phyloP scores from a whole-genome alignment of 2,888 invertebrate genomes.

The Iphiclides podalirius region DNA sequence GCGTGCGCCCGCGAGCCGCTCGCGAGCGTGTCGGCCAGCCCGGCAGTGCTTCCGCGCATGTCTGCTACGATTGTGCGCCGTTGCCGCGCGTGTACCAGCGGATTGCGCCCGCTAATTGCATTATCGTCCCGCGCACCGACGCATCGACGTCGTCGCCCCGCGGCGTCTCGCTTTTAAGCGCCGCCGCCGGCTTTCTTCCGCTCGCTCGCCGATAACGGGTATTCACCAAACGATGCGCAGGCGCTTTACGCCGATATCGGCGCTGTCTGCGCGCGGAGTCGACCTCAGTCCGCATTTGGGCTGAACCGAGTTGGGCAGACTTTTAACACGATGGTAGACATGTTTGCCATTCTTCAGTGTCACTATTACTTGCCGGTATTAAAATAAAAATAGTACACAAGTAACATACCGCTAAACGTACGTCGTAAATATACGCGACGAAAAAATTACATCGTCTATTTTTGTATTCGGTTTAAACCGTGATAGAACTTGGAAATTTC shows the following conservation, averaged over 20 bases:
- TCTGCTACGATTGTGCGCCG: conserved; percentile 54
- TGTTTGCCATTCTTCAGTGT: too few species aligned
- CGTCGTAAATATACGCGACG: too few species aligned
- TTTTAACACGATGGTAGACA: too few species aligned
- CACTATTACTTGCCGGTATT: too few species aligned
- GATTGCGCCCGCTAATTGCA: conserved; percentile 65
- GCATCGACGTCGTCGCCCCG: conserved; percentile 45
- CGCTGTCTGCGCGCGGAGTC: background rate
- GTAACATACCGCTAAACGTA: too few species aligned
- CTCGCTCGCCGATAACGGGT: conserved; percentile 20
- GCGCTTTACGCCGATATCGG: background rate
- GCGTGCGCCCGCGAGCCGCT: conserved; percentile 71
- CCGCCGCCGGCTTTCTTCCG: conserved; percentile 31
- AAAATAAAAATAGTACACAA: too few species aligned
- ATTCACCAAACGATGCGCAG: conserved; percentile 12
- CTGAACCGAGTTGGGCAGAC: too few species aligned
- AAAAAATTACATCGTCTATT: too few species aligned
- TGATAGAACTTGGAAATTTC: too few species aligned
- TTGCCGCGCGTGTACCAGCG: conserved; percentile 46
- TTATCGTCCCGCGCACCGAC: conserved; percentile 65
- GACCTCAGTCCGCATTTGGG: background rate
- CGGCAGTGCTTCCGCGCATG: conserved; percentile 85
- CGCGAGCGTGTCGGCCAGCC: conserved; percentile 82
- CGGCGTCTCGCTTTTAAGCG: conserved; percentile 32
- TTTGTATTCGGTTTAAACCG: too few species aligned